These are phyloP conservation scores for Triplophysa rosa DNA, from an alignment of 2,113 vertebrate genomes.

Conservation along the genomic window DNA sequence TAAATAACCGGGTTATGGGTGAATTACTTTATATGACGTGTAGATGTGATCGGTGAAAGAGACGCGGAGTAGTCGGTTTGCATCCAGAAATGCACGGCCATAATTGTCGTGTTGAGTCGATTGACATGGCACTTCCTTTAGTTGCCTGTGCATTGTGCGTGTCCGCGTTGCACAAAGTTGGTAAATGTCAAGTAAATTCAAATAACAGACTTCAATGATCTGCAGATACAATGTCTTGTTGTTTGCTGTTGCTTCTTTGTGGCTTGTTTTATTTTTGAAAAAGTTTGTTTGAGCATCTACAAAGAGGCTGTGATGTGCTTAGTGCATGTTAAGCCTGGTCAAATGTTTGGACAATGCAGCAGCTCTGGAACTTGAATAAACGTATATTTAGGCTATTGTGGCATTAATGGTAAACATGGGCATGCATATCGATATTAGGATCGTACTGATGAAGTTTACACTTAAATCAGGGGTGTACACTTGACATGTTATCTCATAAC, in stretches of 20 bases:
- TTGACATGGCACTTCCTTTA: slow-evolving; percentile 46
- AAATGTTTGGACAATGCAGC: slow-evolving; percentile 2
- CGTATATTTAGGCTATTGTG: background rate
- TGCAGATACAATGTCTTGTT: background rate
- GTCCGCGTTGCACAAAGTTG: slow-evolving; percentile 54
- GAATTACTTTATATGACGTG: slow-evolving; percentile 8
- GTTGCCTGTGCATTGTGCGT: slow-evolving; percentile 41
- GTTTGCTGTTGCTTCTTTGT: background rate
- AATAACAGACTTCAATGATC: slow-evolving; percentile 6
- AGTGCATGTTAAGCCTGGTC: background rate
- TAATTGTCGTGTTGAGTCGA: slow-evolving; percentile 33
- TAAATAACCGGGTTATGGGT: slow-evolving; percentile 58
- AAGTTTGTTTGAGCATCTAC: slow-evolving; percentile 18
- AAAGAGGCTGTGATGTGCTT: background rate
- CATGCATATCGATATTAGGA: background rate
- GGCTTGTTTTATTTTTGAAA: background rate
- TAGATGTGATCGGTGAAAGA: background rate
- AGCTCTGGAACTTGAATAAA: background rate
- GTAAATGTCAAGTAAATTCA: slow-evolving; percentile 41
- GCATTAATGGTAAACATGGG: background rate
- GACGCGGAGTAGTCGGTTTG: background rate
- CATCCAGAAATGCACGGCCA: slow-evolving; percentile 18
- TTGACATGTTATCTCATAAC: background rate
- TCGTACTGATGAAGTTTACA: background rate
- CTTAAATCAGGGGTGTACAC: no score